phyloP scores from a whole-genome alignment of 2,797 vertebrate genomes.

The Champsocephalus gunnari region DNA sequence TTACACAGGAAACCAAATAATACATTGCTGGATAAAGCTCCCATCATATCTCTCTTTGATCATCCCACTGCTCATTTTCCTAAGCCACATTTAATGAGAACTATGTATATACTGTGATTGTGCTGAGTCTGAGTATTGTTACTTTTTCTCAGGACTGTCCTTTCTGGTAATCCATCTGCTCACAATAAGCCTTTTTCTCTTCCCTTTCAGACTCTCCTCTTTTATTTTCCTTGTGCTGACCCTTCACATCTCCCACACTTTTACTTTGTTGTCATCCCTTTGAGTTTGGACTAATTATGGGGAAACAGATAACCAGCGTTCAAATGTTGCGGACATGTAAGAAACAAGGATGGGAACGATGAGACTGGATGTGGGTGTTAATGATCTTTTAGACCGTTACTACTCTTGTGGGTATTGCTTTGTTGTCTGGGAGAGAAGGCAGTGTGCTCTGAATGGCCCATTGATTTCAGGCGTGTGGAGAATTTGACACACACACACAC shows the following conservation, averaged over 20 bases:
- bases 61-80: constrained; percentile 8
- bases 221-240: constrained; percentile 22
- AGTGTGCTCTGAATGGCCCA: constrained; percentile 66
- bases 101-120: constrained; percentile 32
- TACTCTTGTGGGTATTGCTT: constrained; percentile 60
- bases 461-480: constrained; percentile 72
- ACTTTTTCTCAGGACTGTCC: constrained; percentile 25
- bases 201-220: constrained; percentile 11
- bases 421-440: constrained; percentile 61
- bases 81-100: constrained; percentile 48
- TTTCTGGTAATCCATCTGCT: constrained; percentile 48
- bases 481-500: constrained; percentile 40
- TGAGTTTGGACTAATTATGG: constrained; percentile 45
- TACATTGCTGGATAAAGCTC: constrained; percentile 12
- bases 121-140: constrained; percentile 37
- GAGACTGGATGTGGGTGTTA: constrained; percentile 56
- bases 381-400: constrained; percentile 65
- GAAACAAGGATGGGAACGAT: constrained; percentile 30
- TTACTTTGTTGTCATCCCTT: constrained; percentile 34
- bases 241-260: constrained; percentile 28
- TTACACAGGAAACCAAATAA: constrained; percentile 21
- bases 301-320: constrained; percentile 15
- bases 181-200: constrained; percentile 10
- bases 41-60: constrained; percentile 6
- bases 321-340: constrained; percentile 39